Base-by-base conservation (phyloP, 2,797 vertebrate genomes). In the Malacoraja senta region DNA sequence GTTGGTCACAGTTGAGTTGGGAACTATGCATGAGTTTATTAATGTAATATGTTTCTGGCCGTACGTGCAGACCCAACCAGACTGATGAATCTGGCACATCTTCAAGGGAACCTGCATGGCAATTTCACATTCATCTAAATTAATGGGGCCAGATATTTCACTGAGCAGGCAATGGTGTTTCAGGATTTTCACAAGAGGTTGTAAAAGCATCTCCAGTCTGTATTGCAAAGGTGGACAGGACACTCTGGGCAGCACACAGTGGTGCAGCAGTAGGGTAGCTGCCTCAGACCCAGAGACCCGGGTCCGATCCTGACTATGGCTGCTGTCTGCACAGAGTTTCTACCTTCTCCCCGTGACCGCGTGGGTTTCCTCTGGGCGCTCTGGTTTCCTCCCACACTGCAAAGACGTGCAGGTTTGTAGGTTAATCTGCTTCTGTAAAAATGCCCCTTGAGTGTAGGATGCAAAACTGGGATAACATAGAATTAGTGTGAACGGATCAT, bases 81-180 rank as follows among this genome's bases (percentile, higher is more conserved):
- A 29, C 84, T 68, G 17, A 35, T 8, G 32, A 32, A 78, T 9
- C 84, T 68, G 61, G 84, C 63, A 68, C n/a, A 88, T 35, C 84
- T 68, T 63, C 8, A 2, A 35, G 61, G 35, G 58, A 63, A 86
- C n/a, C 83, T 63, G n/a, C 63, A 88, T 88, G 63, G 17, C 65
- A 88, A 88, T 88, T 35, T 68, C 61, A 88, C 84, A 21, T 10
- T 63, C 17, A 68, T 88, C n/a, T 68, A 17, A 88, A 63, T 88
- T 8, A 32, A 32, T 68, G 84, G 65, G 32, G 65, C 61, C 84
- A 88, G 84, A 35, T 88, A n/a, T 88, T 88, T 88, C 61, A 88
- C 84, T 35, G 9, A 32, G 63, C 61, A 35, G 84, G 19, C 61
- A 68, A 88, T 65, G n/a, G 32, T 7, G 19, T 68, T 35, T 44